Base-by-base conservation (phyloP, 2,797 vertebrate genomes). In the Lagorchestes hirsutus region DNA sequence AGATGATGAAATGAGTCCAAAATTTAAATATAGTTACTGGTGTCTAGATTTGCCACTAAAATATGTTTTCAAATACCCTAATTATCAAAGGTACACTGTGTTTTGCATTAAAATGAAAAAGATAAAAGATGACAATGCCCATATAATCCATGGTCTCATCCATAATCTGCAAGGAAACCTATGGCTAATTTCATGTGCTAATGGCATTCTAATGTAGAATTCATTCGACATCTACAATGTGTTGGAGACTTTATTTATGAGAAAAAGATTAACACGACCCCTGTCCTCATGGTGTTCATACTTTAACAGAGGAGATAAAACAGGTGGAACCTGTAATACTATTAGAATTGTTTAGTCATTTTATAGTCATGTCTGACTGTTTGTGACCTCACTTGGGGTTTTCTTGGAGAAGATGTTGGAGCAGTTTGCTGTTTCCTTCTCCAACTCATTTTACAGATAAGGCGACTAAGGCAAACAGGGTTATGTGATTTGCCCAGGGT, bases 31-130 rank as follows among this genome's bases (percentile, higher is more conserved):
- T 3, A 46, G 67, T 46, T 22, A 18, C 22, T 90, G 10, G 40
- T 46, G 27, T n/a, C n/a, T 52, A 67, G 90, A 90, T 55, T 94
- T 50, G 50, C 87, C 22, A 55, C 62, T 93, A 56, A 95, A 50
- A 96, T 93, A 96, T 82, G 34, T 55, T 95, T 54, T 91, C 67
- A 96, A 62, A 93, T 9, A 91, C 90, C 40, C 92, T 12, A 58
- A 0, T 16, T 11, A 91, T 56, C 92, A 28, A 74, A 87, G 90
- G 90, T 93, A 59, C 40, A 62, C 62, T 29, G 67, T 93, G n/a
- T 90, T 93, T 95, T 95, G 24, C 92, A 27, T 93, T 92, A 91
- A 40, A 90, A 91, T 82, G 52, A 96, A 92, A 82, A 93, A 90
- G 54, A 67, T 74, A 5, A 58, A 94, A 31, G 40, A 94, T 57